Evolutionary conservation across 1,140 invertebrate species (phyloP).

Genomic region (Bombus superbus): DNA sequence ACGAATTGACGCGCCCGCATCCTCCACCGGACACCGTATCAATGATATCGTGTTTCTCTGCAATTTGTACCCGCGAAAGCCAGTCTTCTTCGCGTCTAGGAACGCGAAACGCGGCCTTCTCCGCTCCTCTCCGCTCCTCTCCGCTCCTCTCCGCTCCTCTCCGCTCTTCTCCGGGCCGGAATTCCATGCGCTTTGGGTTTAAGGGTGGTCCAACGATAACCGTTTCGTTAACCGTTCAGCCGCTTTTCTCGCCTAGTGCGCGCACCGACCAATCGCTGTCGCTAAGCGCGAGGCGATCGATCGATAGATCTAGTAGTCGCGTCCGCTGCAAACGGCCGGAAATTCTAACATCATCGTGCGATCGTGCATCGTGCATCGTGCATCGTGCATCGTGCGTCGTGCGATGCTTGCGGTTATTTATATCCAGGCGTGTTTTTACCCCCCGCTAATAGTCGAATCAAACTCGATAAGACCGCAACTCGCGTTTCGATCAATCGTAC

Average conservation of each 20-base stretch:
- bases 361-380: no score
- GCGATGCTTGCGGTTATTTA: not conserved
- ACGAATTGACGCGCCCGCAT: slow-evolving; percentile 62
- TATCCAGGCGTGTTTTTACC: not conserved
- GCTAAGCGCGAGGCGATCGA: not conserved
- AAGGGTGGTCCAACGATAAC: not conserved
- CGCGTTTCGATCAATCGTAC: not conserved
- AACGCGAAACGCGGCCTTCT: not conserved
- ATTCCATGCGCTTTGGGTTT: no score
- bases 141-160: no score
- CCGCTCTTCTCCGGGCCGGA: not conserved
- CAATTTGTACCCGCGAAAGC: slow-evolving; percentile 45
- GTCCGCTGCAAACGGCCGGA: not conserved
- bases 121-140: no score
- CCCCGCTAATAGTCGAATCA: not conserved
- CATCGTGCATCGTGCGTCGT: no score
- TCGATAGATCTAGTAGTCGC: not conserved
- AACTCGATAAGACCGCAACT: not conserved
- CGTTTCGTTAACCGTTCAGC: no score
- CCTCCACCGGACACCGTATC: slow-evolving; percentile 53
- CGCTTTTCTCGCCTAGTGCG: not conserved
- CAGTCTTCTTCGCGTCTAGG: not conserved
- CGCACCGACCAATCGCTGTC: not conserved
- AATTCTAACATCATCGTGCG: not conserved
- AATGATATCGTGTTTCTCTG: slow-evolving; percentile 66